These are phyloP conservation scores for Bubalus kerabau DNA, from an alignment of 2,113 vertebrate genomes.

Conservation along the genomic window DNA sequence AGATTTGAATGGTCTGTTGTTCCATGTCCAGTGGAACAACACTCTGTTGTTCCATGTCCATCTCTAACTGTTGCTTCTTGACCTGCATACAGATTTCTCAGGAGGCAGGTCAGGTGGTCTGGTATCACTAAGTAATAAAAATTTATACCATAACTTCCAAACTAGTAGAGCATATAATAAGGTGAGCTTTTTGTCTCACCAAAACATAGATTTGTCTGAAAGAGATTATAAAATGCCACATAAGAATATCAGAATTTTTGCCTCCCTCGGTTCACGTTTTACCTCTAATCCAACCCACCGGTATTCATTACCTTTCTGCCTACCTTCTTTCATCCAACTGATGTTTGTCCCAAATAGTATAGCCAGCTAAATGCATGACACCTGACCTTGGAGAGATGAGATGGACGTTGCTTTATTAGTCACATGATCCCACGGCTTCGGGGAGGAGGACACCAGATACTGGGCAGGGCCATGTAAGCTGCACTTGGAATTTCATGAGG, in stretches of 20 bases:
- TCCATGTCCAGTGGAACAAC: neutral
- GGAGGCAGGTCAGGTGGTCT: neutral
- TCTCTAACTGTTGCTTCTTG: neutral
- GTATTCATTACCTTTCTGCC: neutral
- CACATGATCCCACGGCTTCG: rapidly evolving
- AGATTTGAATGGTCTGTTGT: neutral
- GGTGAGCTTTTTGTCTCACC: neutral
- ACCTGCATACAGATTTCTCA: neutral
- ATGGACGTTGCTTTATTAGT: rapidly evolving
- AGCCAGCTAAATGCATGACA: neutral
- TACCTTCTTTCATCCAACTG: neutral
- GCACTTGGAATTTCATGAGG: neutral
- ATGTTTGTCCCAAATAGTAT: no score
- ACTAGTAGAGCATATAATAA: neutral
- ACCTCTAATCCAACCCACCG: rapidly evolving
- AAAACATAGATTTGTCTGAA: neutral
- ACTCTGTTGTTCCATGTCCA: neutral
- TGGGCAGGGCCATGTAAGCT: rapidly evolving
- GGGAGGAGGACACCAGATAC: neutral
- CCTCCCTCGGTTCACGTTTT: neutral
- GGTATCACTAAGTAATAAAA: neutral
- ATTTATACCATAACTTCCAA: neutral
- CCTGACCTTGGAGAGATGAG: no score
- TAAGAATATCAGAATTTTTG: neutral
- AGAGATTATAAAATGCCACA: neutral